Conservation (phyloP, 2,888 invertebrate genomes). For the Agriopis leucophaearia region DNA sequence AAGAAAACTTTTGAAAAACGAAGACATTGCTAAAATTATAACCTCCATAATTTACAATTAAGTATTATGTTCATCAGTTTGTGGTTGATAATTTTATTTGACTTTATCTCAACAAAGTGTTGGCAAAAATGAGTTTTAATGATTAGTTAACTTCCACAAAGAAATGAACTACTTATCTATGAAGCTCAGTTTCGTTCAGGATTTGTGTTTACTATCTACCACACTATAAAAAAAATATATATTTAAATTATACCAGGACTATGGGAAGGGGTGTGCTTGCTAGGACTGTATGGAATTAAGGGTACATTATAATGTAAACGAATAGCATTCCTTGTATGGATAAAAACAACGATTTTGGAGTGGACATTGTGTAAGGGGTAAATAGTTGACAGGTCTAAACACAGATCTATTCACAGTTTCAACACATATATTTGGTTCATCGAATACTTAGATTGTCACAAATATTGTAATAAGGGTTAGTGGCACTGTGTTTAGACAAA, state of each 20-base stretch:
- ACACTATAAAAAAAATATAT: slow-evolving; percentile 56
- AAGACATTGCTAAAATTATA: slow-evolving; percentile 66
- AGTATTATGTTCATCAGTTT: slow-evolving; percentile 70
- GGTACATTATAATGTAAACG: slow-evolving; percentile 51
- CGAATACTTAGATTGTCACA: slow-evolving; percentile 35
- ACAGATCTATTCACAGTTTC: slow-evolving; percentile 41
- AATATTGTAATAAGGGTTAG: slow-evolving; percentile 15
- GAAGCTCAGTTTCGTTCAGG: slow-evolving; percentile 84
- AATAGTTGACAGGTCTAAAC: slow-evolving; percentile 32
- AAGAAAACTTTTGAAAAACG: slow-evolving; percentile 54
- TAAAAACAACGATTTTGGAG: slow-evolving; percentile 47
- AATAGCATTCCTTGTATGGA: slow-evolving; percentile 55
- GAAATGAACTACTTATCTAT: slow-evolving; percentile 73
- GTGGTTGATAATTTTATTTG: slow-evolving; percentile 54
- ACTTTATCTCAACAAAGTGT: not conserved
- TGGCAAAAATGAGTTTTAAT: slow-evolving; percentile 25
- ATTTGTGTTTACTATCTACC: slow-evolving; percentile 73
- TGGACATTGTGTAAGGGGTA: slow-evolving; percentile 42
- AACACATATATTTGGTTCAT: slow-evolving; percentile 36
- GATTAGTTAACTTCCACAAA: slow-evolving; percentile 64
- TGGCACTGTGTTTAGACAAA: slow-evolving; percentile 46
- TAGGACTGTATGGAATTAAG: slow-evolving; percentile 54
- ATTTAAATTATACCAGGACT: slow-evolving; percentile 50
- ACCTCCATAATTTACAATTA: slow-evolving; percentile 72
- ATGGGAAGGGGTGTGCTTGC: slow-evolving; percentile 56